Evolutionary conservation across 1,140 invertebrate species (phyloP), one percentile per base, ranked within the genome.

Genomic region (Bombyx mori): DNA sequence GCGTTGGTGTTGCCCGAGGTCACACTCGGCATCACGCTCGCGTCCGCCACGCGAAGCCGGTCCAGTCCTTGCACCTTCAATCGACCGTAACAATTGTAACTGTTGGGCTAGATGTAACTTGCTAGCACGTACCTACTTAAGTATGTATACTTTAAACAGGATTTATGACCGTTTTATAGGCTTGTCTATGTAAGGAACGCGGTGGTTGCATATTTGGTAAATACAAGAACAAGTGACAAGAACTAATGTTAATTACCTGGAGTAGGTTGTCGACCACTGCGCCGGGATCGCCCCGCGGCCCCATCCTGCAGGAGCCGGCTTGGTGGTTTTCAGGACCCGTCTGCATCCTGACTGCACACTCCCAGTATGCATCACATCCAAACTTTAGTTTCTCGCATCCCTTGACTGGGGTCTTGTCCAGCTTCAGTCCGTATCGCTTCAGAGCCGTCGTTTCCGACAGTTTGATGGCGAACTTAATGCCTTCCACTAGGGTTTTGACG

Each of bases 291-390:
- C 89, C 88, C 0, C 86, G 60, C 0, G 92, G 91, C 0, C 94
- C 94, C 94, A 96, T 96, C 81, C 91, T 93, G 75, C 94, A 95
- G 7, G 93, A 94, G 5, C 94, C 94, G 0, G 93, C 93, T 78
- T 96, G 95, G 83, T 97, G 95, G 73, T 96, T 96, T 79, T 96
- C 94, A 1, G 94, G 92, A 0, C 92, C 92, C 0, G 95, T 96
- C 42, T 93, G 91, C 67, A 92, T 90, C 53, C 92, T 88, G 1
- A 94, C 89, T 0, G 94, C 93, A 66, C 95, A 96, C 72, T 93
- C 91, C 93, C 95, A 95, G 77, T 95, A 96, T 0, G 90, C 91
- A 73, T 96, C 94, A 55, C 91, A 93, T 0, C 93, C 93, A 52
- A 94, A 94, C 47, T 90, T 89, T 4, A 92, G 82, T 49, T 91